These are phyloP conservation scores for Chrysolina americana DNA, from an alignment of 2,888 invertebrate species.

Conservation along the genomic window DNA sequence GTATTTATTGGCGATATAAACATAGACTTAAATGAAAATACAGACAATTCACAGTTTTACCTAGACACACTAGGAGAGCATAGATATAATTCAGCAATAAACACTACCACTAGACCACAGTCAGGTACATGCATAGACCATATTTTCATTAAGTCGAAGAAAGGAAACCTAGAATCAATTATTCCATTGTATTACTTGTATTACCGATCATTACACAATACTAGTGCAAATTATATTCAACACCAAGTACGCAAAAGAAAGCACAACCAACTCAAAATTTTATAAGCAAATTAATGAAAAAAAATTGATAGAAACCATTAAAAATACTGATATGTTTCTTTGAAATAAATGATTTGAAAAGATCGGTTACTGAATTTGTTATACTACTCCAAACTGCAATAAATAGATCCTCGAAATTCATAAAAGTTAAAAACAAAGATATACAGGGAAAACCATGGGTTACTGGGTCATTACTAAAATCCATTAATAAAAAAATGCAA, in stretches of 20 bases:
- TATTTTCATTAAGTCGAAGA: constrained; percentile 18
- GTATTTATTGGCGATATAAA: constrained; percentile 21
- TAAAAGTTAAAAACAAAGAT: constrained; percentile 1
- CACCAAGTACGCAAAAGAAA: constrained; percentile 4
- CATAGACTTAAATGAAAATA: neutral
- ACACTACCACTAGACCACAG: constrained; percentile 18
- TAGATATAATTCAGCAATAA: neutral
- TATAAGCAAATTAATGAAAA: neutral
- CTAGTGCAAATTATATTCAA: constrained; percentile 7
- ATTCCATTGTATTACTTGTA: neutral
- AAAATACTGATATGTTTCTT: neutral
- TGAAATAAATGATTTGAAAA: neutral
- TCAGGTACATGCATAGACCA: constrained; percentile 21
- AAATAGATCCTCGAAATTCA: neutral
- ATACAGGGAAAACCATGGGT: constrained; percentile 3
- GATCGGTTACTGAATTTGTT: neutral
- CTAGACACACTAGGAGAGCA: neutral
- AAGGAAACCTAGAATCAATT: neutral
- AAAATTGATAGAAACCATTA: neutral
- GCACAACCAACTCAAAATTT: neutral
- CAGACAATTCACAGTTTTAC: constrained; percentile 11
- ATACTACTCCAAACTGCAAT: neutral
- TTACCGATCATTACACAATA: constrained; percentile 17
- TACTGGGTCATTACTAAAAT: neutral
- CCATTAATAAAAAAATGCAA: constrained; percentile 7